These are phyloP conservation scores for Dicrurus megarhynchus DNA, from an alignment of 2,113 vertebrate species.

Conservation along the genomic window DNA sequence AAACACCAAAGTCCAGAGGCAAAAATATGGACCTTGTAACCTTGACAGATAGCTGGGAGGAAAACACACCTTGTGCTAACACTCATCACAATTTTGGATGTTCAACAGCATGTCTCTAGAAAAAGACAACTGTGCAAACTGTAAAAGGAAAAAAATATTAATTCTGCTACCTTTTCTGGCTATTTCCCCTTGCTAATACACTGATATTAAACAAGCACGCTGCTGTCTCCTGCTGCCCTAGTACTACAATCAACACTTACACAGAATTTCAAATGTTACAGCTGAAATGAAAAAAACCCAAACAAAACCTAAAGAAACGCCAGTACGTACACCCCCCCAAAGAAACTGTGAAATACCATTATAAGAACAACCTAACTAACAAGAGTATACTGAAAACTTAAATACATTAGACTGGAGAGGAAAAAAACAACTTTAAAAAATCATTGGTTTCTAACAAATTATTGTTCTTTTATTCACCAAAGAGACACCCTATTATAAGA, in stretches of 20 bases:
- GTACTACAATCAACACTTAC: not conserved
- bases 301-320: not conserved
- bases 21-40: not conserved
- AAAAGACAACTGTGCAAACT: not conserved
- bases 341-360: not conserved
- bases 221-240: not conserved
- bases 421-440: not conserved
- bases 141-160: not conserved
- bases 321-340: not conserved
- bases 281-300: not conserved
- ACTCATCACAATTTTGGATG: not conserved
- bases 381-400: not conserved
- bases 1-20: not conserved
- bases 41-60: not conserved
- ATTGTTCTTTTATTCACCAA: not conserved
- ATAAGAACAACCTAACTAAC: not conserved
- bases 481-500: not conserved
- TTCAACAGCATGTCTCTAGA: not conserved
- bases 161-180: not conserved
- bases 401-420: not conserved
- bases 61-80: not conserved
- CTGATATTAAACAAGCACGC: not conserved
- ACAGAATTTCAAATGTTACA: not conserved
- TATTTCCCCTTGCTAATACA: not conserved
- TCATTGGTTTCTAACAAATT: not conserved